A percentile compares a stretch with the other conserved stretches of the same genome.
Conservation (phyloP, 2,113 vertebrate species). For the Toxotes jaculatrix region DNA sequence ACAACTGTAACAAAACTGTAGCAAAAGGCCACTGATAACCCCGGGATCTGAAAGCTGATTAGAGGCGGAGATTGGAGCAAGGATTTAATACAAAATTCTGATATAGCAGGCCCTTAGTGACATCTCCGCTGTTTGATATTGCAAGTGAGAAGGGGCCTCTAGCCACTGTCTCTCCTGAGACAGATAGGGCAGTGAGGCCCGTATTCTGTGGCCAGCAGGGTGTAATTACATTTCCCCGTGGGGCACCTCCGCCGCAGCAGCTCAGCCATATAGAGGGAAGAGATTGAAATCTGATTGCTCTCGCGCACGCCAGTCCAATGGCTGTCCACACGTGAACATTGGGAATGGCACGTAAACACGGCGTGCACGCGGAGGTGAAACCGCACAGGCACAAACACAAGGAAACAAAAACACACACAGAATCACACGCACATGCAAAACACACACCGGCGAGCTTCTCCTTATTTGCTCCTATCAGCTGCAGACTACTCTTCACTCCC, state of each 20-base stretch:
- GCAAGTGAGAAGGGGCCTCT: constrained; percentile 53
- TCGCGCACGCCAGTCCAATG: constrained; percentile 42
- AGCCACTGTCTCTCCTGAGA: constrained; percentile 64
- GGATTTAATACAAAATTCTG: constrained; percentile 50
- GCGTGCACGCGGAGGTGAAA: constrained; percentile 14
- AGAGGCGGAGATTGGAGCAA: constrained; percentile 35
- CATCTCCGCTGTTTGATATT: constrained; percentile 61
- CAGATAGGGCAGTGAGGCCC: constrained; percentile 69
- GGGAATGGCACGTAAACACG: constrained; percentile 10
- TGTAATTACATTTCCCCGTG: constrained; percentile 75
- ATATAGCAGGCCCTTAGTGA: constrained; percentile 47
- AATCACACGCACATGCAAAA: constrained; percentile 1
- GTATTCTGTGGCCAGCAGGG: constrained; percentile 71
- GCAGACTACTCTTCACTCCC: constrained; percentile 22
- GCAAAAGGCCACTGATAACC: constrained; percentile 66
- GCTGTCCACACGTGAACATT: constrained; percentile 44
- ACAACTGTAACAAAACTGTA: constrained; percentile 65
- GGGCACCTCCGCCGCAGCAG: constrained; percentile 61
- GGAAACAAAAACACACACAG: not conserved
- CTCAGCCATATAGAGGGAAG: constrained; percentile 60
- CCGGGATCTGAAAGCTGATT: constrained; percentile 56
- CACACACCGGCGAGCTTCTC: not conserved
- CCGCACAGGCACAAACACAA: not conserved
- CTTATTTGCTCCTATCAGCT: constrained; percentile 49
- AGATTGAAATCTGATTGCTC: constrained; percentile 75